Evolutionary conservation across 2,797 vertebrate species (phyloP).

Genomic region (Acridotheres tristis): DNA sequence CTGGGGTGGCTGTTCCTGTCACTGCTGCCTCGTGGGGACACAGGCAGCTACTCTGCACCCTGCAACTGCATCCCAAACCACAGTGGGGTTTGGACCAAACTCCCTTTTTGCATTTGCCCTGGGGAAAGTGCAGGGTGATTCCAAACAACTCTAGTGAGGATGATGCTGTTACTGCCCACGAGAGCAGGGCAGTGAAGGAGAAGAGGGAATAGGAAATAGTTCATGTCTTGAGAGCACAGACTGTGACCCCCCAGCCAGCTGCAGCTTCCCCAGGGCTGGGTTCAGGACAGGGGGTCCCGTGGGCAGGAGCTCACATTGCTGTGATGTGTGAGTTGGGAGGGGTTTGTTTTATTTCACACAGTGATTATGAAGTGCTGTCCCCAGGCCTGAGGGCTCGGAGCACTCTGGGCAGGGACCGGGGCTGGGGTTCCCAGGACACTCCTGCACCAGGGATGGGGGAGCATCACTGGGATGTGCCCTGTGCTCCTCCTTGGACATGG

Average conservation of each 20-base stretch:
- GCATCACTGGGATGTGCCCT: background rate
- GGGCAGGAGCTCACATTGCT: background rate
- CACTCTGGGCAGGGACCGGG: background rate
- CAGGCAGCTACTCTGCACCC: background rate
- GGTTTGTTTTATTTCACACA: background rate
- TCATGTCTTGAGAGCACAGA: background rate
- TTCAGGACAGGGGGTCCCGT: background rate
- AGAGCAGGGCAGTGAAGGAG: background rate
- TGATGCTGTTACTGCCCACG: accelerated
- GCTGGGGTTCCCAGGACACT: accelerated
- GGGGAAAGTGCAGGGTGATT: background rate
- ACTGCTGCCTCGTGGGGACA: background rate
- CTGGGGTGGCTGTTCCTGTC: background rate
- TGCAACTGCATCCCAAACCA: background rate
- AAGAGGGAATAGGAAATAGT: background rate
- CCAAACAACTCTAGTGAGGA: background rate
- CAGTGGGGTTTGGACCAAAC: background rate
- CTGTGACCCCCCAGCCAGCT: background rate
- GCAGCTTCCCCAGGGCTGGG: background rate
- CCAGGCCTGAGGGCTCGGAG: background rate
- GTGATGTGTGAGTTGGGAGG: accelerated
- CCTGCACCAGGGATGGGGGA: background rate
- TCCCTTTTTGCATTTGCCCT: background rate
- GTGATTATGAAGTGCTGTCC: background rate
- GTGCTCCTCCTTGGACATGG: background rate